Evolutionary conservation across 1,140 invertebrate genomes (phyloP), one percentile per base, ranked within the genome.

Genomic region (Lethrus apterus): DNA sequence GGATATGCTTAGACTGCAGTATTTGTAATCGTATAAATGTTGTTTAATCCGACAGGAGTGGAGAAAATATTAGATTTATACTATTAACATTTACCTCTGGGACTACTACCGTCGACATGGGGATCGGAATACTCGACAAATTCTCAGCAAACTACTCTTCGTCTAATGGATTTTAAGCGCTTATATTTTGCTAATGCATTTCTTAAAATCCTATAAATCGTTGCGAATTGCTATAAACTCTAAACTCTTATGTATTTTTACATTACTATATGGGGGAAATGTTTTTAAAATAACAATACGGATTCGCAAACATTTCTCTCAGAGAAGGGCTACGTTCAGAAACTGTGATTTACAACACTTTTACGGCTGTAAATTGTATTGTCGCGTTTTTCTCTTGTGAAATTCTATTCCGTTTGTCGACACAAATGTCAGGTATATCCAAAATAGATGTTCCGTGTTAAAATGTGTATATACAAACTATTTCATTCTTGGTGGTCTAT

Each of bases 111-210:
- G 43, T 50, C 51, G 38, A 44, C 45, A 35, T 15, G 45, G 44
- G 45, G 33, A 34, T 34, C 15, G 10, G 14, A 34, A 17, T 10
- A 13, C n/a, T 36, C 34, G 34, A 36, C 34, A 36, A 36, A 36
- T 36, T 13, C 18, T 4, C 17, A n/a, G n/a, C n/a, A n/a, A n/a
- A n/a, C n/a, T n/a, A n/a, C n/a, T n/a, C n/a, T n/a, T n/a, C n/a
- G n/a, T n/a, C n/a, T 48, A 51, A 55, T 52, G 54, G 47, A 52
- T 52, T 55, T 52, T 50, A 55, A 52, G 40, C 33, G 50, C 50
- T 52, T 55, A 55, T 52, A 55, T 55, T 55, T 55, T 49, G 47
- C 54, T 55, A 55, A 55, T 55, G 54, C 50, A 55, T 55, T 55
- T 55, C 54, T 55, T 55, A 55, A 55, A 55, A 52, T 49, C 46